phyloP scores from a whole-genome alignment of 2,113 vertebrate genomes.

The Fulica atra region DNA sequence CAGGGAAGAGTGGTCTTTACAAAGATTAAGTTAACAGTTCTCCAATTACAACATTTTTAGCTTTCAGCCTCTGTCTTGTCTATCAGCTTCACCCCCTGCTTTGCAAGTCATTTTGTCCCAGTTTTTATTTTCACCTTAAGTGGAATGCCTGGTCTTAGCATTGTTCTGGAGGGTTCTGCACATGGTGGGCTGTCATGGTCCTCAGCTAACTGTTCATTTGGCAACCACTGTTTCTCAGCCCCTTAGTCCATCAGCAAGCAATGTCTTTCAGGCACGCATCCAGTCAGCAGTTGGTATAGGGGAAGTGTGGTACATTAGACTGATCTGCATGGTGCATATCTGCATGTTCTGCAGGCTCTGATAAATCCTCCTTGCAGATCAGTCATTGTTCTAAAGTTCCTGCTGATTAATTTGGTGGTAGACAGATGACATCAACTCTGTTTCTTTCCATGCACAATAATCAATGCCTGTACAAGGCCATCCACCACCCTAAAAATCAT shows the following conservation, averaged over 20 bases:
- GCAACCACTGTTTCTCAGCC: background rate
- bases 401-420: background rate
- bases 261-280: background rate
- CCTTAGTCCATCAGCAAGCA: background rate
- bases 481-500: background rate
- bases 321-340: background rate
- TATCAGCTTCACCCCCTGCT: background rate
- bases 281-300: background rate
- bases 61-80: background rate
- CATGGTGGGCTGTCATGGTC: background rate
- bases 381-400: background rate
- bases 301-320: background rate
- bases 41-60: background rate
- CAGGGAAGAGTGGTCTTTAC: background rate
- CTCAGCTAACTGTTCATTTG: background rate
- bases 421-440: background rate
- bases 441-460: background rate
- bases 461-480: background rate
- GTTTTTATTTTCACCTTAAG: background rate
- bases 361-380: background rate
- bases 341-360: background rate
- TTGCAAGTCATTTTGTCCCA: background rate
- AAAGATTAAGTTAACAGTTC: background rate
- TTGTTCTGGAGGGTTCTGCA: background rate
- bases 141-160: background rate